These are phyloP conservation scores for Patella depressa DNA, from an alignment of 2,888 invertebrate genomes.

Conservation along the genomic window DNA sequence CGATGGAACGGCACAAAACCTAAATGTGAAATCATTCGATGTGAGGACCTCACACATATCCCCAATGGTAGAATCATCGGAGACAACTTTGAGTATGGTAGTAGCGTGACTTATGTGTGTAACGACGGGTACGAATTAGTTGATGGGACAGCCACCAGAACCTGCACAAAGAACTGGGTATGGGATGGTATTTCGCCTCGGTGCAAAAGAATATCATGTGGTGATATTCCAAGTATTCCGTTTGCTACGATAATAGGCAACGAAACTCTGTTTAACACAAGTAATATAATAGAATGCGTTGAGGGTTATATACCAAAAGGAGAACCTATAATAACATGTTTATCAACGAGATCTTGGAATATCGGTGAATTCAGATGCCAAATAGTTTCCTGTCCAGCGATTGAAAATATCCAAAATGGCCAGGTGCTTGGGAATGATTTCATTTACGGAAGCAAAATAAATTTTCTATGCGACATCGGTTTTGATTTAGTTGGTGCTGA, in stretches of 20 bases:
- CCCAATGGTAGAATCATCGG: constrained; percentile 34
- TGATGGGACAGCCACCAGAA: constrained; percentile 32
- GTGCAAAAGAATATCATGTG: constrained; percentile 39
- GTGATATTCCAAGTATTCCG: constrained; percentile 54
- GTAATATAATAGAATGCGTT: constrained; percentile 6
- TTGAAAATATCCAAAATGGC: constrained; percentile 15
- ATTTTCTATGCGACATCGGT: constrained; percentile 32
- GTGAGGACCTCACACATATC: constrained; percentile 39
- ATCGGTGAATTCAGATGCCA: constrained; percentile 23
- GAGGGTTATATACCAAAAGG: constrained; percentile 17
- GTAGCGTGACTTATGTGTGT: constrained; percentile 24
- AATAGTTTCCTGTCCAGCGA: constrained; percentile 24
- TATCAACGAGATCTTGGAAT: constrained; percentile 42
- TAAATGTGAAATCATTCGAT: constrained; percentile 44
- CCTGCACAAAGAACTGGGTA: constrained; percentile 39
- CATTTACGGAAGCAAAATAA: constrained; percentile 30
- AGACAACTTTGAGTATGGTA: constrained; percentile 24
- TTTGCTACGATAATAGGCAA: constrained; percentile 25
- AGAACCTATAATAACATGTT: constrained; percentile 13
- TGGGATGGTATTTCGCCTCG: constrained; percentile 29
- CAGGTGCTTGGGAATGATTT: constrained; percentile 27
- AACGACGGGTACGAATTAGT: constrained; percentile 41
- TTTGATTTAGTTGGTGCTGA: constrained; percentile 47
- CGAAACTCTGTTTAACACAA: constrained; percentile 20
- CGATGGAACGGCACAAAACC: constrained; percentile 52